Base-by-base conservation (phyloP, 2,888 invertebrate species). In the Tetragonula carbonaria region DNA sequence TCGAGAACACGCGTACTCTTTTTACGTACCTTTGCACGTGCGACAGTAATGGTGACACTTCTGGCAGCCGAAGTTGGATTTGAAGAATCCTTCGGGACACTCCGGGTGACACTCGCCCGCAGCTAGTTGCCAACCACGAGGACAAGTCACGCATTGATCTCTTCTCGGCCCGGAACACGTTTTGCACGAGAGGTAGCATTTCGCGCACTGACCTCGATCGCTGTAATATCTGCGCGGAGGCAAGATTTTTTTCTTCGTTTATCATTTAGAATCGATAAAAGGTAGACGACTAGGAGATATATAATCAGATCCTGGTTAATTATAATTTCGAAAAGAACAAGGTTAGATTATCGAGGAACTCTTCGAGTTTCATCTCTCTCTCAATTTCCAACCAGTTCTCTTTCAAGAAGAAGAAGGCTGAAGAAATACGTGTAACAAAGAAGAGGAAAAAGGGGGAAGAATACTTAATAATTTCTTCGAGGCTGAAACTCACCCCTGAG, bases 31-130 rank as follows among this genome's bases (percentile, higher is more conserved):
- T 93, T 97, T 97, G 94, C 98, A 98, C 90, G 97, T 97, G 87
- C 97, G 96, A 94, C 98, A 98, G 92, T 97, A 97, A 94, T 97
- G 97, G 95, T 98, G 98, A 95, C 98, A 98, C 94, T 97, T 97
- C 87, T 97, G 97, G 93, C 98, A 98, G 14, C 97, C 97, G 91
- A 96, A 97, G 86, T 96, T 96, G 6, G 97, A 97, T 95, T 97
- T 97, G 95, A 97, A 98, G 95, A 97, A 98, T 63, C 98, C 98
- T 95, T 97, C 97, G 0, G 98, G 98, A 94, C 98, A 98, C 91
- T 97, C 97, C 0, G 97, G 97, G 91, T 97, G 97, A 91, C 98
- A 98, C 94, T 98, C 97, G 2, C 98, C 98, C 3, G 97, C 97
- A 0, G 97, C 97, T 83, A 98, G 95, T 93, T 97, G 96, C 97